These are phyloP conservation scores for Cephus rjabovi DNA, from an alignment of 2,888 invertebrate genomes.

Conservation along the genomic window DNA sequence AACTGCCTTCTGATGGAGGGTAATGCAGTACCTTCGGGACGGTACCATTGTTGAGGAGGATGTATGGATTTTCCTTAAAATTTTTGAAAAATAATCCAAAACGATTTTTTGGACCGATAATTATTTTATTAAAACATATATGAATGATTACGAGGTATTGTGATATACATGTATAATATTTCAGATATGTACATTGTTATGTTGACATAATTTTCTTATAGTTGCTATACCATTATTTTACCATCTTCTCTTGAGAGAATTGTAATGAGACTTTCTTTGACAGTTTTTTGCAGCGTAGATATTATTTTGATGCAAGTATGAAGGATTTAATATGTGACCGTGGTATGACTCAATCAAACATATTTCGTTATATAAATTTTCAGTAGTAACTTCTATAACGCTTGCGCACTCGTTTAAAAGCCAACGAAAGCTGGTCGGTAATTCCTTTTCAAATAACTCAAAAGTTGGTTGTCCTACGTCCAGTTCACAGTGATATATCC, in stretches of 20 bases:
- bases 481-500: conserved; percentile 59
- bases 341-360: conserved; percentile 55
- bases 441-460: conserved; percentile 48
- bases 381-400: conserved; percentile 51
- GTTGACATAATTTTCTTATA: neutral
- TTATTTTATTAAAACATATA: neutral
- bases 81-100: neutral
- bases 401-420: conserved; percentile 60
- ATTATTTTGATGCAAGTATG: conserved; percentile 13
- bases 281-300: conserved; percentile 14
- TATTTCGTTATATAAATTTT: conserved; percentile 62
- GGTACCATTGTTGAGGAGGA: neutral
- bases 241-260: conserved; percentile 29
- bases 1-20: neutral
- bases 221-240: conserved; percentile 8
- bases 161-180: neutral
- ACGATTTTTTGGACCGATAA: neutral
- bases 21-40: neutral
- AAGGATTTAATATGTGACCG: conserved; percentile 35
- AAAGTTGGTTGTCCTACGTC: conserved; percentile 46
- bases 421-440: conserved; percentile 63
- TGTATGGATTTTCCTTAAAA: neutral
- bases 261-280: conserved; percentile 23
- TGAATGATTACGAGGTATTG: neutral
- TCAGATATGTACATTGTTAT: conserved; percentile 7